Evolutionary conservation across 2,113 vertebrate genomes (phyloP).

Genomic region (Oryzias melastigma): DNA sequence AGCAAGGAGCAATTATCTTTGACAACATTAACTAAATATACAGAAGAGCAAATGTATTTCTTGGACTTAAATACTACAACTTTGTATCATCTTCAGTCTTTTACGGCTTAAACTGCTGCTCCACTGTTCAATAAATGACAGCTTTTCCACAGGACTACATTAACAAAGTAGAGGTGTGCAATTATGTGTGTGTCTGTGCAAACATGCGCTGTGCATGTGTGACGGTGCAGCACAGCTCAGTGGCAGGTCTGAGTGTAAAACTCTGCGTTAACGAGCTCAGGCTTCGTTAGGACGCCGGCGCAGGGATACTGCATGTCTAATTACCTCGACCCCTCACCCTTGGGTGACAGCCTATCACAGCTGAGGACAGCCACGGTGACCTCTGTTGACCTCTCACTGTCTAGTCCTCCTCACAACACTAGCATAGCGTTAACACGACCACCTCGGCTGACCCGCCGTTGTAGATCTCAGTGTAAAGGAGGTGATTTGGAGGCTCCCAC

Average conservation of each 20-base stretch:
- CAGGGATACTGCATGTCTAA: constrained; percentile 68
- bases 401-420: constrained; percentile 71
- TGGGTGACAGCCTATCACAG: constrained; percentile 77
- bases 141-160: constrained; percentile 37
- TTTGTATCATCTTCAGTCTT: constrained; percentile 37
- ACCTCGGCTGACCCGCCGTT: constrained; percentile 46
- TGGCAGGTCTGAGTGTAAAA: constrained; percentile 75
- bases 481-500: constrained; percentile 21
- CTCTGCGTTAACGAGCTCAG: constrained; percentile 72
- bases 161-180: constrained; percentile 57
- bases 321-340: constrained; percentile 67
- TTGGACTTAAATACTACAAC: not conserved
- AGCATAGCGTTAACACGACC: constrained; percentile 66
- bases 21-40: not conserved
- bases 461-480: constrained; percentile 24
- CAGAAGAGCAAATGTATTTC: too few relatives aligned
- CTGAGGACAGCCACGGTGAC: constrained; percentile 71
- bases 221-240: constrained; percentile 63
- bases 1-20: not conserved
- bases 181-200: constrained; percentile 32
- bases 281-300: constrained; percentile 64
- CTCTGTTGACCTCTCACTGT: constrained; percentile 68
- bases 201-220: constrained; percentile 51
- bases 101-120: constrained; percentile 25
- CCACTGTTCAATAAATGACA: constrained; percentile 51